Evolutionary conservation across 1,140 invertebrate genomes (phyloP).

Genomic region (Tetramorium simillimum): DNA sequence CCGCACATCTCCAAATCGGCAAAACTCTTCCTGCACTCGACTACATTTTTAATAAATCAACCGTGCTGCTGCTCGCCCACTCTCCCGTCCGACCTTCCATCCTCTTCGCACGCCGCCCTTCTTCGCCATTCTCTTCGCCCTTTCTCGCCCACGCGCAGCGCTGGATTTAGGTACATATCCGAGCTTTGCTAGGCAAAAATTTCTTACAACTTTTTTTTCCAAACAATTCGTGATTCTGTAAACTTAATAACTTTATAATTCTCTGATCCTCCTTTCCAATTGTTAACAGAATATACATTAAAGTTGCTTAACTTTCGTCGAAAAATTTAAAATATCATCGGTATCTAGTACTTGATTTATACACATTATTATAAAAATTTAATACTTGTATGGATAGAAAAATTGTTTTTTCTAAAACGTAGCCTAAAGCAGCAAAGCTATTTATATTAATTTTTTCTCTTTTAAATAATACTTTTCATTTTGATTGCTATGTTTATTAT

Average conservation of each 20-base stretch:
- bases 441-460: background rate
- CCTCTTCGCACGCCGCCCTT: background rate
- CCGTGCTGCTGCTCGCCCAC: conserved; percentile 49
- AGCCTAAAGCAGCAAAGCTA: background rate
- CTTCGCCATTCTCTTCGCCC: background rate
- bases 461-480: background rate
- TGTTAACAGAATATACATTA: background rate
- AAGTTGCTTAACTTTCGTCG: background rate
- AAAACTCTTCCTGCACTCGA: conserved; percentile 26
- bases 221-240: background rate
- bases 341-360: background rate
- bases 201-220: background rate
- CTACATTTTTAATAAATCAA: conserved; percentile 65
- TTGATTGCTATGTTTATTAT: conserved; percentile 21
- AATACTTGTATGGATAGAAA: background rate
- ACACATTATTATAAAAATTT: background rate
- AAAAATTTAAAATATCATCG: background rate
- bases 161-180: conserved; percentile 9
- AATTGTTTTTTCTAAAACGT: background rate
- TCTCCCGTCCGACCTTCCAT: conserved; percentile 31
- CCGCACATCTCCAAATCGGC: conserved; percentile 36
- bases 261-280: background rate
- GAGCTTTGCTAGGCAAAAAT: background rate
- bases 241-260: background rate
- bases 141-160: conserved; percentile 30